A percentile compares a stretch with the other conserved stretches of the same genome.
phyloP scores from a whole-genome alignment of 2,797 vertebrate species.

The Sternarchorhynchus goeldii region DNA sequence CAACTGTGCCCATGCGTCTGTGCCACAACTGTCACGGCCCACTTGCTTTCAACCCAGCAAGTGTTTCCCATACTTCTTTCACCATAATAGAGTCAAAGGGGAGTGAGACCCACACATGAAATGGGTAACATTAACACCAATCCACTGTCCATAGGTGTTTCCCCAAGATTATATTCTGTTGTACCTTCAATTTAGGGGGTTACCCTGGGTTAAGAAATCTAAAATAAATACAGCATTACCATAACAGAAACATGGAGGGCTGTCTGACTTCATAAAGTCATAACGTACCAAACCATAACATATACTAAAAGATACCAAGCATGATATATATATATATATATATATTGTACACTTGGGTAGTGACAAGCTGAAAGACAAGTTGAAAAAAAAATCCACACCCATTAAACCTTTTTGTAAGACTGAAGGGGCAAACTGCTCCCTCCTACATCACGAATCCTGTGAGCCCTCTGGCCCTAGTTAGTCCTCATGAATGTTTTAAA shows the following conservation, averaged over 20 bases:
- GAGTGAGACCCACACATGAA: conserved; percentile 44
- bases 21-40: conserved; percentile 59
- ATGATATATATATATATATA: no score
- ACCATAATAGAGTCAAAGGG: conserved; percentile 60
- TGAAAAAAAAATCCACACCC: conserved; percentile 21
- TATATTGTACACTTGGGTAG: background rate
- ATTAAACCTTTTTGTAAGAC: conserved; percentile 2
- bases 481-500: conserved; percentile 16
- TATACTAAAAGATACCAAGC: background rate
- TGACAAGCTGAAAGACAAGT: background rate
- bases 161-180: conserved; percentile 18
- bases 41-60: conserved; percentile 66
- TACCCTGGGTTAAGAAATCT: background rate
- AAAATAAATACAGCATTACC: background rate
- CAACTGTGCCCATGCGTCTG: conserved; percentile 61
- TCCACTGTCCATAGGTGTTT: conserved; percentile 58
- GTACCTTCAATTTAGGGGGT: conserved; percentile 11
- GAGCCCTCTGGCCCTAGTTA: conserved; percentile 29
- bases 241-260: conserved; percentile 16
- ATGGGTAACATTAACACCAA: conserved; percentile 54
- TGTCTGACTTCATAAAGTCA: background rate
- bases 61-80: conserved; percentile 70
- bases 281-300: background rate
- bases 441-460: conserved; percentile 15
- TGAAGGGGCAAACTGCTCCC: conserved; percentile 23